A percentile compares a stretch with the other conserved stretches of the same genome.
These are phyloP conservation scores for Danionella cerebrum DNA, from an alignment of 2,113 vertebrate genomes.

Conservation along the genomic window DNA sequence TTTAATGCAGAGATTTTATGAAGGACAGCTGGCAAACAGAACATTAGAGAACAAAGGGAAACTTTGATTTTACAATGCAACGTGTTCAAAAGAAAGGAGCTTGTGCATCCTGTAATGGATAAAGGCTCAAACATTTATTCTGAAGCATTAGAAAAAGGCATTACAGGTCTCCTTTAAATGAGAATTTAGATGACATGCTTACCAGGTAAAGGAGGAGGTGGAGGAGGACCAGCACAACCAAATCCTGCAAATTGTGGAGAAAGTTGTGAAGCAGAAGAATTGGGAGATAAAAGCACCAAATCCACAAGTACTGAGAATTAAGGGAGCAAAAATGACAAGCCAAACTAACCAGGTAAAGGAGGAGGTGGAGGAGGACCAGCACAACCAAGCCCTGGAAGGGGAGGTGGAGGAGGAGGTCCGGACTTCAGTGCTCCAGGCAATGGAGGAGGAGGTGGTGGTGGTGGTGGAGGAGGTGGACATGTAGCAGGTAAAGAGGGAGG, in stretches of 20 bases:
- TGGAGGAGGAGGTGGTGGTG: conserved; percentile 31
- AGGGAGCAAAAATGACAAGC: conserved; percentile 31
- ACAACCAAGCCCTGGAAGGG: not conserved
- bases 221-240: not conserved
- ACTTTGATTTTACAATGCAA: too few relatives aligned
- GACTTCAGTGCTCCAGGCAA: not conserved
- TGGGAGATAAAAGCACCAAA: too few relatives aligned
- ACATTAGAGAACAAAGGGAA: too few relatives aligned
- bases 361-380: conserved; percentile 30
- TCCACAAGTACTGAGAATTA: too few relatives aligned
- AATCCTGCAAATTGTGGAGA: conserved; percentile 6
- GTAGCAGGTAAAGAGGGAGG: conserved; percentile 5
- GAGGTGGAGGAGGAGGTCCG: not conserved
- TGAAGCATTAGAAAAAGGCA: too few relatives aligned
- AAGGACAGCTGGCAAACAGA: too few relatives aligned
- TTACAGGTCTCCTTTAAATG: too few relatives aligned
- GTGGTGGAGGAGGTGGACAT: conserved; percentile 22
- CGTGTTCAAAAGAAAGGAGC: too few relatives aligned
- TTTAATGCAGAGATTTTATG: too few relatives aligned
- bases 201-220: conserved; percentile 44
- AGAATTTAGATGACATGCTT: too few relatives aligned
- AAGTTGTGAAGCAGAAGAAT: not conserved
- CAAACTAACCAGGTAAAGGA: conserved; percentile 27
- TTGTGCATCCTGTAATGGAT: too few relatives aligned
- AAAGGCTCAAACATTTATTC: too few relatives aligned